These are phyloP conservation scores for Mylabris sibirica DNA, from an alignment of 2,888 invertebrate genomes.

Conservation along the genomic window DNA sequence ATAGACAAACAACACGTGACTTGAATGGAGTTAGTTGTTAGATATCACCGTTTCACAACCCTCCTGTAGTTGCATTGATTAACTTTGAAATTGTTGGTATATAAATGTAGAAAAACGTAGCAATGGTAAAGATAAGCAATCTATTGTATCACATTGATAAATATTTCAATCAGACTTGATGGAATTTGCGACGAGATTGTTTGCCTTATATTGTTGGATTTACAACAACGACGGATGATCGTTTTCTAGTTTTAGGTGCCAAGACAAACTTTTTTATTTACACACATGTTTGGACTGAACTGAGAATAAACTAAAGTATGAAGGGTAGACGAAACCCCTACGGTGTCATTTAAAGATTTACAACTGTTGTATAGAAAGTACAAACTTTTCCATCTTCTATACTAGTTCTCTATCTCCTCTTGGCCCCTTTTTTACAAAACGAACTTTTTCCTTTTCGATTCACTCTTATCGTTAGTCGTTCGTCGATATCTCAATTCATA, in stretches of 20 bases:
- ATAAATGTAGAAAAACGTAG: background rate
- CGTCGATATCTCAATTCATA: slow-evolving; percentile 44
- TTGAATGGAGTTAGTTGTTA: slow-evolving; percentile 17
- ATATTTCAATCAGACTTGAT: slow-evolving; percentile 10
- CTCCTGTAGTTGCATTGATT: background rate
- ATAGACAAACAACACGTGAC: slow-evolving; percentile 29
- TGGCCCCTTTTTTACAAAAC: background rate
- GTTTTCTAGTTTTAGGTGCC: slow-evolving; percentile 6
- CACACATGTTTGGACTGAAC: slow-evolving; percentile 42
- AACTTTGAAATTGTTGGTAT: background rate
- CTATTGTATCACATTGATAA: background rate
- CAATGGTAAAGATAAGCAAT: background rate
- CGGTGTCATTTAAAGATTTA: slow-evolving; percentile 48
- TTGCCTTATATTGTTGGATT: background rate
- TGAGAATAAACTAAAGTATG: slow-evolving; percentile 38
- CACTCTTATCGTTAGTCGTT: slow-evolving; percentile 44
- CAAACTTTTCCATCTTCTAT: slow-evolving; percentile 47
- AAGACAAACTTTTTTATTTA: slow-evolving; percentile 30
- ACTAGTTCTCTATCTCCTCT: slow-evolving; percentile 22
- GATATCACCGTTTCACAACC: background rate
- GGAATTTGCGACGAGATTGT: slow-evolving; percentile 1
- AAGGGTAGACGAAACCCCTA: slow-evolving; percentile 36
- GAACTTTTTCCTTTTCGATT: slow-evolving; percentile 36
- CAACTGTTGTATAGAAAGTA: slow-evolving; percentile 45
- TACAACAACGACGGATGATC: background rate